These are phyloP conservation scores for Polypterus senegalus DNA, from an alignment of 2,113 vertebrate genomes.

Conservation along the genomic window DNA sequence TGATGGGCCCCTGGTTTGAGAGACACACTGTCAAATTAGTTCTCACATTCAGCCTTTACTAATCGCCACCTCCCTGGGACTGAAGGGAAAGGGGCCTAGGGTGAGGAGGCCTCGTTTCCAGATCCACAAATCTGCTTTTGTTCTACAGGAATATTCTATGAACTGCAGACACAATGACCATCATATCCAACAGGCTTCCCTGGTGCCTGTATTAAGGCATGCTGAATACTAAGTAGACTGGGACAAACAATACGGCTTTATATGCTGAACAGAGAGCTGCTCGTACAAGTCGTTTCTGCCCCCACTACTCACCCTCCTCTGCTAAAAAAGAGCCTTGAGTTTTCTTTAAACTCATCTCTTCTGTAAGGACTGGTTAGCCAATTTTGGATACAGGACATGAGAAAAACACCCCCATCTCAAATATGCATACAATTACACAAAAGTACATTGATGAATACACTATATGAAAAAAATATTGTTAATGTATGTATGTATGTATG, in stretches of 20 bases:
- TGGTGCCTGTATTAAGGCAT: slow-evolving; percentile 24
- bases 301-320: neutral
- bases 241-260: slow-evolving; percentile 43
- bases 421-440: no score
- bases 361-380: neutral
- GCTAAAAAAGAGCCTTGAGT: neutral
- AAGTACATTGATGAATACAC: no score
- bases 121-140: slow-evolving; percentile 56
- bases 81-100: slow-evolving; percentile 2
- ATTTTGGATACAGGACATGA: neutral
- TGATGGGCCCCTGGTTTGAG: neutral
- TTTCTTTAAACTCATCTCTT: neutral
- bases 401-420: slow-evolving; percentile 12
- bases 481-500: no score
- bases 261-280: slow-evolving; percentile 2
- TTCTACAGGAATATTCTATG: slow-evolving; percentile 30
- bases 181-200: slow-evolving; percentile 10
- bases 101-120: slow-evolving; percentile 22
- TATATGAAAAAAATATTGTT: no score
- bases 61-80: neutral
- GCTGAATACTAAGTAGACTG: slow-evolving; percentile 56
- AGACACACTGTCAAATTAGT: slow-evolving; percentile 1
- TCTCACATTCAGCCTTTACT: slow-evolving; percentile 2
- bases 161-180: slow-evolving; percentile 6
- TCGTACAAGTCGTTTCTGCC: neutral